Base-by-base conservation (phyloP, 2,797 vertebrate genomes). In the Caiman crocodilus region DNA sequence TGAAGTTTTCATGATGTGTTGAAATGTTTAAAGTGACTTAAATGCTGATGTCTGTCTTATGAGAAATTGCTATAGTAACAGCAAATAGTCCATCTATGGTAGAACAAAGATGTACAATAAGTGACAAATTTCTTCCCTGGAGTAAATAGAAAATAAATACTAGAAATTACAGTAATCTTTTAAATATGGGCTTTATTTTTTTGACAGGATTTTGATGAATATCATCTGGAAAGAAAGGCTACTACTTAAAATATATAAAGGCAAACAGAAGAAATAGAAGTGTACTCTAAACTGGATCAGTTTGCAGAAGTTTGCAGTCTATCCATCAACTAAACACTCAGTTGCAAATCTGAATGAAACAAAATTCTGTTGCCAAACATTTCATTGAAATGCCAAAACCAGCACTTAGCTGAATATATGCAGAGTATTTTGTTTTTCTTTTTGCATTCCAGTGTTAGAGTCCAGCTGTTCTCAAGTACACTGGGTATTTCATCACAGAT, bases 271-370 rank as follows among this genome's bases (percentile, higher is more conserved):
- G 50, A 73, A 94, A 93, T 75, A 84, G 87, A 82, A 82, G 84
- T 78, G 92, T 58, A 84, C 79, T 79, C 55, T 92, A 89, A 69
- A 57, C 76, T 69, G 79, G 88, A 92, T 84, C 87, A 91, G 28
- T 75, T 93, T 75, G 42, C 15, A 85, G 67, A 77, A 60, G 42
- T 64, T 94, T 92, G 76, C 85, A 94, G 90, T 63, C 90, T 57
- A 81, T 94, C 87, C 93, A 90, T 95, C 92, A 95, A 87, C 79
- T 89, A 94, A 91, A 92, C 90, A 95, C 87, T 91, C 94, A 73
- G 0, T 82, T 7, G 0, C 80, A 69, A 83, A 88, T 82, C 76
- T 80, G 78, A 93, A 94, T 50, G 56, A 94, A 90, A 87, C 74
- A 96, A 94, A 95, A 95, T 84, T 77, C 85, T 82, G 55, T 30